Base-by-base conservation (phyloP, 2,113 vertebrate genomes). In the Lutjanus erythropterus region DNA sequence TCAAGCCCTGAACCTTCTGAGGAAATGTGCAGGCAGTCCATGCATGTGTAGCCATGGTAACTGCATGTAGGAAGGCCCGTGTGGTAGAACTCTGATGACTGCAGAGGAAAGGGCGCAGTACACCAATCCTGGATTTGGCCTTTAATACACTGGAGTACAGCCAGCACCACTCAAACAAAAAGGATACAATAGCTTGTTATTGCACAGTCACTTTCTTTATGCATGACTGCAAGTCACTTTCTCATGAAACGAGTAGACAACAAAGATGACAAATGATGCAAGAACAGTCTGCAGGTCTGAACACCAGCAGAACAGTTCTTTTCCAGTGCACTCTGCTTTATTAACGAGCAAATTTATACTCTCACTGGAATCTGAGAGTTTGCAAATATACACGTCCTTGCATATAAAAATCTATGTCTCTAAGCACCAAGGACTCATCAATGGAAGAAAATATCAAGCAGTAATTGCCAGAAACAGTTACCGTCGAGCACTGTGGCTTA, bases 401-500 rank as follows among this genome's bases (percentile, higher is more conserved):
- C 29, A 53, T 33, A 35, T 52, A 50, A 70, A 69, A 56, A 33
- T 42, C 1, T 31, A n/a, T n/a, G 0, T 46, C 65, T 60, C 35
- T 15, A 41, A 62, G 76, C 64, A 31, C 46, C 21, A n/a, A n/a
- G 27, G 27, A 41, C 70, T 68, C 27, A 42, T 62, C 33, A 61
- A 6, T 25, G n/a, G 9, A 74, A 35, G 41, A 47, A 67, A 49
- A 47, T 41, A 68, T 75, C 50, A 74, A 46, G 46, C 15, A 21
- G 58, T 23, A 50, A 71, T 67, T 61, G 70, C 41, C 74, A 65
- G 60, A 64, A 71, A 59, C 29, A 35, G 53, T 33, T 47, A 33
- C 44, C n/a, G 58, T 1, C 7, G 44, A 60, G 41, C 6, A 0
- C 33, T 1, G 46, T 21, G 59, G 50, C 23, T 71, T 23, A 55